Conservation (phyloP, 1,140 invertebrate genomes). For the Ylistrum balloti region DNA sequence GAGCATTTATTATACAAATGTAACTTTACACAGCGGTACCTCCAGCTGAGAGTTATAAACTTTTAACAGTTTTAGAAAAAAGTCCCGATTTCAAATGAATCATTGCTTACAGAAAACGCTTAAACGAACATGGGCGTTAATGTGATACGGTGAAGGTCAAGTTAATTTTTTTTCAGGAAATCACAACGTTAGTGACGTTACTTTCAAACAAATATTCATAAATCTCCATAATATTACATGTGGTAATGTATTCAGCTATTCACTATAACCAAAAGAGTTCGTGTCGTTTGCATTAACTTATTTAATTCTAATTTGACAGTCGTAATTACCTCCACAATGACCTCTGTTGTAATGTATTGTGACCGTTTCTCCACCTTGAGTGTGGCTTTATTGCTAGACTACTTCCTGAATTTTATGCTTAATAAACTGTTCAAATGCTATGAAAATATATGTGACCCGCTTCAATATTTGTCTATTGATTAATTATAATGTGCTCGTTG, state of each 20-base stretch:
- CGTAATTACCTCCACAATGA: not conserved
- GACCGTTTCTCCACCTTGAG: not conserved
- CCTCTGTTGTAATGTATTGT: not conserved
- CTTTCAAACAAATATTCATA: conserved; percentile 17
- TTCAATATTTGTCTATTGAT: too few relatives aligned
- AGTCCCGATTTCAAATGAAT: too few relatives aligned
- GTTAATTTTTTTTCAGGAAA: not conserved
- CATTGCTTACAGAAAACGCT: too few relatives aligned
- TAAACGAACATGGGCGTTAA: too few relatives aligned
- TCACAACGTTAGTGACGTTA: not conserved
- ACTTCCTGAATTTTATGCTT: not conserved
- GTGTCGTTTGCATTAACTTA: not conserved
- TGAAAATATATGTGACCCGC: too few relatives aligned
- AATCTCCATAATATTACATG: not conserved
- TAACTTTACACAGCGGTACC: too few relatives aligned
- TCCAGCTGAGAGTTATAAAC: too few relatives aligned
- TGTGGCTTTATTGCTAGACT: not conserved
- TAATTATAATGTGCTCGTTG: too few relatives aligned
- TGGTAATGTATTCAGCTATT: not conserved
- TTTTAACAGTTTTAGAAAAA: too few relatives aligned
- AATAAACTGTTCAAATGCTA: too few relatives aligned
- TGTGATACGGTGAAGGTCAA: too few relatives aligned
- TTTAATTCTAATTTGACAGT: not conserved
- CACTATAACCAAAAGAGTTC: not conserved
- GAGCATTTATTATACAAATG: too few relatives aligned